Evolutionary conservation across 2,797 vertebrate genomes (phyloP).

Genomic region (Menidia menidia): DNA sequence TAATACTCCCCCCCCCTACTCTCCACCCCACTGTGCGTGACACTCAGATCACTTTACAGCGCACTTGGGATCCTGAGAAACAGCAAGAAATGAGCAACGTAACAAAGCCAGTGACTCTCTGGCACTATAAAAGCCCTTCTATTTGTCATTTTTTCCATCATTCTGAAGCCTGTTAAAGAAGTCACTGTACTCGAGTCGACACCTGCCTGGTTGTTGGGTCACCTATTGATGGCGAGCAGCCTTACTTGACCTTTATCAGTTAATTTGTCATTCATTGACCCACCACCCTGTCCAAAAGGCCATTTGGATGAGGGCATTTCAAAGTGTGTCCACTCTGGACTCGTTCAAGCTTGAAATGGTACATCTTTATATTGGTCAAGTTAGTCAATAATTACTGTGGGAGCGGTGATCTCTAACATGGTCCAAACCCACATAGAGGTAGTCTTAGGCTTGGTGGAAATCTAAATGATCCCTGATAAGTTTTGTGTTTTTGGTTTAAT

Average conservation of each 20-base stretch:
- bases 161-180: background rate
- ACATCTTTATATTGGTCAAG: conserved; percentile 3
- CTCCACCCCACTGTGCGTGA: background rate
- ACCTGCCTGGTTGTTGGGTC: background rate
- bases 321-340: background rate
- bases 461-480: background rate
- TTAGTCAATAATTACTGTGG: background rate
- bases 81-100: background rate
- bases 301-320: background rate
- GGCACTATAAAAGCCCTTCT: too few species aligned
- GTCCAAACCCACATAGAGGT: background rate
- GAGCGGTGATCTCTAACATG: too few species aligned
- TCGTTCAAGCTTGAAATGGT: background rate
- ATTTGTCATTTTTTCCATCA: background rate
- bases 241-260: background rate
- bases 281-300: background rate
- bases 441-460: background rate
- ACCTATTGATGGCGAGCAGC: background rate
- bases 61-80: background rate
- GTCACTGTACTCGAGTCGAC: background rate
- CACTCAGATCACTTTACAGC: background rate
- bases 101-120: background rate
- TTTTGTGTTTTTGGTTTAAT: background rate
- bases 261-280: conserved; percentile 5
- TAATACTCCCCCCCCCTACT: background rate